Base-by-base conservation (phyloP, 2,888 invertebrate species). In the Limnephilus marmoratus region DNA sequence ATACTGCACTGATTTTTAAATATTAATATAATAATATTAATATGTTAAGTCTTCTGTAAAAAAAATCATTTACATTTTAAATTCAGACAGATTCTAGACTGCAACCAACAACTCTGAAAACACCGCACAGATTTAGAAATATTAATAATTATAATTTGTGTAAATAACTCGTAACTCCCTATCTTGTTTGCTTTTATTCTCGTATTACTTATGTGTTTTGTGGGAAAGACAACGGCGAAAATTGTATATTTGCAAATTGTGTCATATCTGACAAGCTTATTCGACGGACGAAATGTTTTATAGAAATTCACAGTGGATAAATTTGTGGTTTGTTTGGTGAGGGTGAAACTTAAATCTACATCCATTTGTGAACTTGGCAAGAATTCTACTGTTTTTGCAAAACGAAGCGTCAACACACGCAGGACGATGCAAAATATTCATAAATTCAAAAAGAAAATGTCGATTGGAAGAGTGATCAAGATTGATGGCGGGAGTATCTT, bases 401-500 rank as follows among this genome's bases (percentile, higher is more conserved):
- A 41, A 34, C 18, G n/a, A 24, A 34, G 37, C 83, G 83, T 83
- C 37, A 37, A 83, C 83, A 83, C 24, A 7, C 34, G 41, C 37
- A 86, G 45, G 68, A n/a, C 68, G 3, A 24, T 37, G n/a, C 9
- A 86, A 86, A 86, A 41, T 86, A 86, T 86, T 86, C 86, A 86
- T 37, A 86, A 86, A 86, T 86, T 45, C 68, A 24, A 41, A 45
- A 29, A 41, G 49, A 86, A 86, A 86, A 86, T 29, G 86, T 86
- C 86, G 86, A 86, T 45, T 86, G 86, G 49, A 29, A 29, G 86
- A 86, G 29, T 86, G 86, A 86, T 86, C 86, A 45, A 86, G 86
- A 86, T 86, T 86, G 86, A 86, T 86, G 86, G 45, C 49, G 68
- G 68, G 68, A 83, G 82, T 34, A 29, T 86, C 86, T 86, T 86